These are phyloP conservation scores for Hirundichthys speculiger DNA, from an alignment of 2,113 vertebrate species.

Conservation along the genomic window DNA sequence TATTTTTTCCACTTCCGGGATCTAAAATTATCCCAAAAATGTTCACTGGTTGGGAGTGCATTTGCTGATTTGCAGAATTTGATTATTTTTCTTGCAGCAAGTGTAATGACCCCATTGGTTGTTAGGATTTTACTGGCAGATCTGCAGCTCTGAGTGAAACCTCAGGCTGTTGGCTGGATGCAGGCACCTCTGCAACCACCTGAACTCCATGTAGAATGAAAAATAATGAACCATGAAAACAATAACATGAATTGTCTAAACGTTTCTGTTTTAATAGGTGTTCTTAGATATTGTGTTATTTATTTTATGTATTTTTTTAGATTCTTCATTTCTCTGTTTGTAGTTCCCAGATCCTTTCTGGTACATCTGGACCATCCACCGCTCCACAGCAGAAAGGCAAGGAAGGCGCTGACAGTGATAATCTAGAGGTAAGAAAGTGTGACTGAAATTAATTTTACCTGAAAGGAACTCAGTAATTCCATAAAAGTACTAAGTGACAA, in stretches of 20 bases:
- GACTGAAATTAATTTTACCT: background rate
- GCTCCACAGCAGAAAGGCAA: conserved; percentile 87
- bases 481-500: too few species aligned
- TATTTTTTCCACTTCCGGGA: conserved; percentile 3
- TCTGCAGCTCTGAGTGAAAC: conserved; percentile 9
- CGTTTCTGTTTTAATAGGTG: background rate
- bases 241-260: background rate
- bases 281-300: background rate
- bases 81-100: conserved; percentile 61
- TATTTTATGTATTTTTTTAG: background rate
- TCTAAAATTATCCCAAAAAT: conserved; percentile 48
- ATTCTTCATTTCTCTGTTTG: conserved; percentile 19
- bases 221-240: background rate
- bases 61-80: conserved; percentile 11
- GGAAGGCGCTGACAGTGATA: conserved; percentile 89
- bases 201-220: conserved; percentile 11
- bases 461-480: background rate
- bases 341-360: conserved; percentile 90
- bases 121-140: conserved; percentile 40
- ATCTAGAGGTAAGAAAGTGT: conserved; percentile 83
- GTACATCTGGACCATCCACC: conserved; percentile 78
- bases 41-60: conserved; percentile 7
- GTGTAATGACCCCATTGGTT: conserved; percentile 24
- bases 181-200: conserved; percentile 9
- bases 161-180: conserved; percentile 8